phyloP scores from a whole-genome alignment of 2,888 invertebrate species.

The Stenolophus ochropezus region DNA sequence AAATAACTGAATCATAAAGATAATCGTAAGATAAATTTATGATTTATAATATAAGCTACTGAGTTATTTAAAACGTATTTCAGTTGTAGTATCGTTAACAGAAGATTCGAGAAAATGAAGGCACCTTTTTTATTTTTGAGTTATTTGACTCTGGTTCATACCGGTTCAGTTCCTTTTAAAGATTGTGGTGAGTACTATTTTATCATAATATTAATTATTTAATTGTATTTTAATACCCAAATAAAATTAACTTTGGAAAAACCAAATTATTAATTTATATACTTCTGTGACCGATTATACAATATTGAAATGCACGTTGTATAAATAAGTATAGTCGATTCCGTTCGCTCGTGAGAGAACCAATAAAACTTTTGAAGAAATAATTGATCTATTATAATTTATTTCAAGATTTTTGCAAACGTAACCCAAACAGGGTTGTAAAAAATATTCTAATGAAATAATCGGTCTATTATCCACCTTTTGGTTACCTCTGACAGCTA shows the following conservation, averaged over 20 bases:
- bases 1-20: constrained; percentile 6
- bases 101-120: constrained; percentile 8
- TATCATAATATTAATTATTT: not conserved
- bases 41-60: constrained; percentile 39
- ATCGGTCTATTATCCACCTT: too few relatives aligned
- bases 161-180: constrained; percentile 61
- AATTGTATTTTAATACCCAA: not conserved
- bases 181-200: constrained; percentile 63
- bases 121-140: constrained; percentile 38
- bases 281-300: too few relatives aligned
- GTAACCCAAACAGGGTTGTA: too few relatives aligned
- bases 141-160: not conserved
- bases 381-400: too few relatives aligned
- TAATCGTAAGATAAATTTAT: constrained; percentile 16
- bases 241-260: not conserved
- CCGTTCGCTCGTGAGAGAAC: too few relatives aligned
- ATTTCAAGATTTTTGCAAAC: too few relatives aligned
- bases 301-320: too few relatives aligned
- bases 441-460: too few relatives aligned
- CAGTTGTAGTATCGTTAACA: not conserved
- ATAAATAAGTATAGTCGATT: too few relatives aligned
- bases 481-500: too few relatives aligned
- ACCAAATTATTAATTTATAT: too few relatives aligned
- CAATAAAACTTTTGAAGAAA: too few relatives aligned
- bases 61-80: not conserved